These are phyloP conservation scores for Cyanoderma ruficeps DNA, from an alignment of 2,113 vertebrate genomes.

Conservation along the genomic window DNA sequence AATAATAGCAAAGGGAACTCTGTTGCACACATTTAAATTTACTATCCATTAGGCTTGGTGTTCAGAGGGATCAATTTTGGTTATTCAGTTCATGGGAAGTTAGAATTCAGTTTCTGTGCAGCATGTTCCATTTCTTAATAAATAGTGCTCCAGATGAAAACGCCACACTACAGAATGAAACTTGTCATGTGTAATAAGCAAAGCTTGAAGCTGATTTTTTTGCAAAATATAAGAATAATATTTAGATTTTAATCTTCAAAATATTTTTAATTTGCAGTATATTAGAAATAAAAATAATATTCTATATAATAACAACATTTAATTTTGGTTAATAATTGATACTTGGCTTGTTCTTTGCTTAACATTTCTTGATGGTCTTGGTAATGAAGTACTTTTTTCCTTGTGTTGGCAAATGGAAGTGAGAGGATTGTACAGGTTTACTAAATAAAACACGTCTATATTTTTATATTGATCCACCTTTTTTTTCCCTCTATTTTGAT, in stretches of 20 bases:
- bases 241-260: neutral
- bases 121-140: neutral
- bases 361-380: neutral
- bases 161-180: neutral
- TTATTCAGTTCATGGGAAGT: neutral
- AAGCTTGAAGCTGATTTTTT: neutral
- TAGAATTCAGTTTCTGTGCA: neutral
- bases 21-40: neutral
- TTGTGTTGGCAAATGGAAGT: neutral
- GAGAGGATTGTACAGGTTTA: neutral
- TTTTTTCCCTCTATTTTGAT: neutral
- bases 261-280: neutral
- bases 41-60: accelerated
- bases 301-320: neutral
- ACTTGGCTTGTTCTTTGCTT: neutral
- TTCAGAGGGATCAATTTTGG: neutral
- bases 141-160: neutral
- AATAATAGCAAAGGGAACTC: neutral
- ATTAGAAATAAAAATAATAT: neutral
- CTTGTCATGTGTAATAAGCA: neutral
- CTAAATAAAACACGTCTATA: neutral
- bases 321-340: neutral
- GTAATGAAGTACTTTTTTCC: neutral
- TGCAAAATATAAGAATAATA: neutral
- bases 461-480: neutral